A percentile compares a stretch with the other conserved stretches of the same genome.
Evolutionary conservation across 2,113 vertebrate genomes (phyloP).

Genomic region (Zeus faber): DNA sequence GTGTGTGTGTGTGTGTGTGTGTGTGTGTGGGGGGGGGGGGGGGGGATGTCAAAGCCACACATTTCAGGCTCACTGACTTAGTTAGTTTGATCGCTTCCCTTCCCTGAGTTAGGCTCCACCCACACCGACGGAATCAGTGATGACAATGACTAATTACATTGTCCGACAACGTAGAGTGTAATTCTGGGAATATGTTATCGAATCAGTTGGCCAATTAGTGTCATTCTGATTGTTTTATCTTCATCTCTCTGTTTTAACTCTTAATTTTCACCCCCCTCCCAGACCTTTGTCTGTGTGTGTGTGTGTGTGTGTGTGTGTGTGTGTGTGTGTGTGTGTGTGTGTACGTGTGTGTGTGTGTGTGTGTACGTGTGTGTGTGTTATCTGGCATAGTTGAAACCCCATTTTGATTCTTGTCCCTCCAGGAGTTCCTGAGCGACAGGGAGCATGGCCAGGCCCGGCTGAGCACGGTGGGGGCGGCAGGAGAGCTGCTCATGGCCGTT

Average conservation of each 20-base stretch:
- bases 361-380: conserved; percentile 44
- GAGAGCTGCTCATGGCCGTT: conserved; percentile 84
- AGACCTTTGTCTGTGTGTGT: too few relatives aligned
- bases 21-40: conserved; percentile 25
- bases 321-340: too few relatives aligned
- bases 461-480: conserved; percentile 81
- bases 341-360: conserved; percentile 30
- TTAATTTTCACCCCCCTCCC: too few relatives aligned
- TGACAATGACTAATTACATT: conserved; percentile 31
- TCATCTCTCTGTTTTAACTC: not conserved
- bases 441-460: conserved; percentile 91
- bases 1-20: conserved; percentile 24
- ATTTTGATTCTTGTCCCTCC: conserved; percentile 42
- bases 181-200: conserved; percentile 2
- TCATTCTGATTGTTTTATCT: not conserved
- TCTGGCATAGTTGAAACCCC: too few relatives aligned
- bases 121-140: conserved; percentile 33
- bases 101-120: conserved; percentile 20
- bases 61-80: conserved; percentile 53
- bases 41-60: conserved; percentile 48
- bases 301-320: too few relatives aligned
- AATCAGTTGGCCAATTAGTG: conserved; percentile 4
- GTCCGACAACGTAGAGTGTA: conserved; percentile 27
- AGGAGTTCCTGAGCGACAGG: conserved; percentile 92
- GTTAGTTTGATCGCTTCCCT: conserved; percentile 38